Percentiles rank a stretch among this genome's conserved stretches.
Evolutionary conservation across 1,140 invertebrate genomes (phyloP).

Genomic region (Grapholita molesta): DNA sequence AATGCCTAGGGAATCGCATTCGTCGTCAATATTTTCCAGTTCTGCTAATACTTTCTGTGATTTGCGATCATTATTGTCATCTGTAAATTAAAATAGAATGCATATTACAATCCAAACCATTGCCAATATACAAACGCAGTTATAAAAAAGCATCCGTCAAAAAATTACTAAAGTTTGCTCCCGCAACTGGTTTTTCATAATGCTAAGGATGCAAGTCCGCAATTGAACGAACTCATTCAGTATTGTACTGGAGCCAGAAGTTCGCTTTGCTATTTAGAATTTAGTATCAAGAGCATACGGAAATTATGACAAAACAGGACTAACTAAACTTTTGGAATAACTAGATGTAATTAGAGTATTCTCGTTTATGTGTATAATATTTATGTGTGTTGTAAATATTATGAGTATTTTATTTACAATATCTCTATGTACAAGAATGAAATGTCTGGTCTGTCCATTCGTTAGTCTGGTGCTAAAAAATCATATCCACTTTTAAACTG

Average conservation of each 20-base stretch:
- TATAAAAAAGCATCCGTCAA: background rate
- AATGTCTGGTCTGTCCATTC: background rate
- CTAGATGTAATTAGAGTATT: too few species aligned
- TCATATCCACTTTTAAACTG: background rate
- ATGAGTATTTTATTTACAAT: background rate
- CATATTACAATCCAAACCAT: background rate
- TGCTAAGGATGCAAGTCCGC: too few species aligned
- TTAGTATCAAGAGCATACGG: too few species aligned
- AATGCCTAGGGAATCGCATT: constrained; percentile 92
- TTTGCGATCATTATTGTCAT: constrained; percentile 94
- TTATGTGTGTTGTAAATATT: background rate
- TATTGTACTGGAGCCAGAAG: too few species aligned
- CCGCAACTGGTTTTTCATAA: too few species aligned
- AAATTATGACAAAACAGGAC: too few species aligned
- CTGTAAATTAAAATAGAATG: constrained; percentile 70
- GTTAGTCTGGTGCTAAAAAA: background rate
- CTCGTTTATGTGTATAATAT: background rate
- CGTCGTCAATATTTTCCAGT: constrained; percentile 96
- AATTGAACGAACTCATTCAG: too few species aligned
- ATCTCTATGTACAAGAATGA: constrained; percentile 7
- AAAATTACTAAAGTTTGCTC: too few species aligned
- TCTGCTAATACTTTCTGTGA: constrained; percentile 92
- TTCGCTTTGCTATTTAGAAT: too few species aligned
- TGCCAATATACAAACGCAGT: background rate
- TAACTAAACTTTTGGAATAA: too few species aligned